Evolutionary conservation across 2,888 invertebrate species (phyloP), one percentile per base, ranked within the genome.

Genomic region (Acleris sparsana): DNA sequence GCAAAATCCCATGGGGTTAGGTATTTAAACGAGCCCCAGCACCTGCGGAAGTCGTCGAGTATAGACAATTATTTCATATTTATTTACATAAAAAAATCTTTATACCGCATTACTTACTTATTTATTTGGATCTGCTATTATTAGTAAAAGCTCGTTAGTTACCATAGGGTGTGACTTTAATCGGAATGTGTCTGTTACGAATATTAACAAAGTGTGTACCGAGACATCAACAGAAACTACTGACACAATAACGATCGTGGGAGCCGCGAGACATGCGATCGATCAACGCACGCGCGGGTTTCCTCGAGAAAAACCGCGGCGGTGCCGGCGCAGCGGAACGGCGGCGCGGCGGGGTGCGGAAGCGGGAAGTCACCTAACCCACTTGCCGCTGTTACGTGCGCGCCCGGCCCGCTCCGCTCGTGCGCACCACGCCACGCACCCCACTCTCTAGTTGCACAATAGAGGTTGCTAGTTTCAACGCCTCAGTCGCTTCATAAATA

Each of bases 301-400:
- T 86, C 86, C 86, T 83, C 73, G 71, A 80, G 70, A 81, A 83
- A 84, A 84, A 82, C 73, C 53, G 60, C 56, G 48, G 62, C 51
- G 51, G 43, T 64, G 67, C 70, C 51, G 51, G 43, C 65, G 67
- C 70, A 58, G 63, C 57, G 69, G 71, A 53, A 69, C 67, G 69
- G 69, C 33, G 70, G 53, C 68, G 63, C 66, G 69, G 63, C 65
- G 62, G 68, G 72, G 70, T 69, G 70, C 73, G 90, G 91, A 91
- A 91, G 82, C 76, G 84, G 89, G 89, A 91, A 89, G 83, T 88
- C 33, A 66, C 46, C 66, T 62, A 85, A 85, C 86, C 87, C 72
- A 88, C 76, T 85, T 82, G 83, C 71, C 73, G 73, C 71, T 68
- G 80, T 89, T 82, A 85, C 85, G 85, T 84, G 79, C 77, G 78